Evolutionary conservation across 2,888 invertebrate species (phyloP), one percentile per base, ranked within the genome.

Genomic region (Gastrophysa polygoni): DNA sequence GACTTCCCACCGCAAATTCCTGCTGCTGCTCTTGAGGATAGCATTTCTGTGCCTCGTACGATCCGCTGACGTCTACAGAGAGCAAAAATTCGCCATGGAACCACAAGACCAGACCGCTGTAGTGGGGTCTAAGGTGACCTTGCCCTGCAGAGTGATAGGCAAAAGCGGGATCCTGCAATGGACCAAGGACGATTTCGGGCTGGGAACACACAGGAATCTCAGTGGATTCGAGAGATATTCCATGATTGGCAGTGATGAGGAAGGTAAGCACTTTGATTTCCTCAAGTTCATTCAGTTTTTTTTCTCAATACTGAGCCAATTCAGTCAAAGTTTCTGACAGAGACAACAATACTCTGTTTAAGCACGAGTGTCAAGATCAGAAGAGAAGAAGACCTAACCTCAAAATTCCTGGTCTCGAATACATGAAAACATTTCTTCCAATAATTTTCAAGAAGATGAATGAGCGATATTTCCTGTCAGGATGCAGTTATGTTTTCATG

Each of bases 131-230:
- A 87, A 92, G 62, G 93, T 95, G 44, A 93, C 95, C 10, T 83
- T 97, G 60, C 95, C 95, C 3, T 98, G 97, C 81, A 85, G 93
- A 43, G 94, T 97, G 20, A 90, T 93, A 78, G 89, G 92, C 77
- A 94, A 95, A 80, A 88, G 87, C 47, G 98, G 98, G 0, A 89
- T 91, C 57, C 86, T 98, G 57, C 98, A 98, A 81, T 98, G 98
- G 98, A 97, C 97, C 61, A 94, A 95, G 78, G 96, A 97, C 77
- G 96, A 95, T 78, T 98, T 97, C 77, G 98, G 96, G 0, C 86
- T 98, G 29, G 98, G 98, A 1, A 89, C 92, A 0, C 93, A 96
- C 77, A 86, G 97, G 69, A 92, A 94, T 74, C 85, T 98, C 62
- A 92, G 93, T 63, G 95, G 95, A 38, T 98, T 93, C 82, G 94